Percentiles rank a stretch among this genome's conserved stretches.
Evolutionary conservation across 2,113 vertebrate genomes (phyloP).

Genomic region (Cephalophus harveyi): DNA sequence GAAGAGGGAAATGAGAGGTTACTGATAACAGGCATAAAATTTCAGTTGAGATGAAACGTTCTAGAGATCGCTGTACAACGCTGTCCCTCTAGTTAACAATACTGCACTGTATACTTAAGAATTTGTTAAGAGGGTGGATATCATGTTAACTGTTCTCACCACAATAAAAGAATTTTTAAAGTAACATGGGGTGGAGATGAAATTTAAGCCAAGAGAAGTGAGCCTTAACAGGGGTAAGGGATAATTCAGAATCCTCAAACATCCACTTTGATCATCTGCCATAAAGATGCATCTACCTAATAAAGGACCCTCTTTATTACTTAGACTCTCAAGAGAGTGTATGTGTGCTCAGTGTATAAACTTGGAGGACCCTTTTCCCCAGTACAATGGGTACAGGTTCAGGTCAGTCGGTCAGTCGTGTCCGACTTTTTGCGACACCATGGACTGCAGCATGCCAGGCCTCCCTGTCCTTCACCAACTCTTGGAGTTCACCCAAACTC

Average conservation of each 20-base stretch:
- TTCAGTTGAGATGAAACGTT: not conserved
- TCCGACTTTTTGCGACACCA: fast-evolving
- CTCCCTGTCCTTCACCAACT: not conserved
- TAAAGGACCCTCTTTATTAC: not conserved
- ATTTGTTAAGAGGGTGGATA: not conserved
- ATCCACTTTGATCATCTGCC: not conserved
- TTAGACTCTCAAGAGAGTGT: not conserved
- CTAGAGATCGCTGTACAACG: not conserved
- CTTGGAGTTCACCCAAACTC: not conserved
- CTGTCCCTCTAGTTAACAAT: not conserved
- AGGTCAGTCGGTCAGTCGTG: fast-evolving
- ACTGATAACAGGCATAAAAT: not conserved
- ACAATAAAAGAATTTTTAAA: not conserved
- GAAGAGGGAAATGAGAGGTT: not conserved
- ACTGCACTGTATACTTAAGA: not conserved
- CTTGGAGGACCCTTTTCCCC: not conserved
- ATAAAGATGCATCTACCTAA: not conserved
- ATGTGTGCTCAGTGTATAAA: not conserved
- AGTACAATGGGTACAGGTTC: not conserved
- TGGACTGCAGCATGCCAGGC: not conserved
- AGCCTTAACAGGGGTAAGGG: not conserved
- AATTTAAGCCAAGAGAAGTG: not conserved
- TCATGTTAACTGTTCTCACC: not conserved
- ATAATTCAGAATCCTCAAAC: not conserved
- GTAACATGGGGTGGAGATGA: not conserved